Base-by-base conservation (phyloP, 2,888 invertebrate species). In the Anticlea derivata region DNA sequence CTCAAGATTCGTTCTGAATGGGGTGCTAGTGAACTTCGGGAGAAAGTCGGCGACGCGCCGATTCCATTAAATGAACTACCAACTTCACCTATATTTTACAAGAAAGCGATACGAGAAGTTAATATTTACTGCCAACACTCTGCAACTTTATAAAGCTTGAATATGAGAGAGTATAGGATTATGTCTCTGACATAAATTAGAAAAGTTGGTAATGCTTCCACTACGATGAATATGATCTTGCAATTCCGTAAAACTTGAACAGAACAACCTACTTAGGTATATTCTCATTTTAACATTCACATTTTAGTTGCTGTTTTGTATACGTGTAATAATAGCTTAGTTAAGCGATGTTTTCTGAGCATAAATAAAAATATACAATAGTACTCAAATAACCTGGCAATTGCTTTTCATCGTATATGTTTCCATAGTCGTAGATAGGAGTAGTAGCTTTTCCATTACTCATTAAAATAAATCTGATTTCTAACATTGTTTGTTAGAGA, bases 51-150 rank as follows among this genome's bases (percentile, higher is more conserved):
- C 73, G 78, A 78, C 17, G 17, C 2, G 17, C 2, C 70, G 69
- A 70, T 55, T 69, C 74, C 75, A 78, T 78, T 79, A 78, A 80
- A 79, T 77, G 73, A 79, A 78, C 75, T 76, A 75, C 66, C 33
- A 82, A 84, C 78, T 84, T 83, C 58, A 63, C 67, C 75, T 68
- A 83, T 83, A 83, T 82, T 80, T 84, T 73, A 79, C 70, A 64
- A 68, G 78, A 62, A 75, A 68, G 61, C 75, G 68, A 82, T 77
- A 78, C 78, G 58, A 40, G 60, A 68, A 75, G 68, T 75, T 80
- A 68, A 70, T 78, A 78, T 81, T 76, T 78, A 80, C 68, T 65
- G 68, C 63, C 52, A 61, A 58, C 57, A 63, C 63, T 59, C 54
- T 34, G 55, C 43, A 38, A 64, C 60, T 63, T 37, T 49, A 54